Evolutionary conservation across 2,113 vertebrate genomes (phyloP).

Genomic region (Megaptera novaeangliae): DNA sequence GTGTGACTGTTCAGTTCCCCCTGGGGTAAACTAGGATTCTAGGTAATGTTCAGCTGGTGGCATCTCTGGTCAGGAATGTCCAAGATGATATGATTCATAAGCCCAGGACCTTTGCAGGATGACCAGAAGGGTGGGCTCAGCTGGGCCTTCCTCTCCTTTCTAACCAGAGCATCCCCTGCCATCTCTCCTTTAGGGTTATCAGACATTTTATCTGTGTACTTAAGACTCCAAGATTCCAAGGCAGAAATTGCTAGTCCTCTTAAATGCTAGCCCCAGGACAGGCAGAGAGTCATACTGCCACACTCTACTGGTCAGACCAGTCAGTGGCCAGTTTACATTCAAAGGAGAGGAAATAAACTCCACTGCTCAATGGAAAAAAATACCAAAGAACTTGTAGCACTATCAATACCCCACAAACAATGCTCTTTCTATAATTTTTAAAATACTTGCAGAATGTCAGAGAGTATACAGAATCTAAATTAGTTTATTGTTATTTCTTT

Average conservation of each 20-base stretch:
- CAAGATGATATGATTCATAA: neutral
- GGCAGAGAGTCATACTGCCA: neutral
- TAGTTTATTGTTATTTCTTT: neutral
- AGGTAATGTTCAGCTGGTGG: rapidly evolving
- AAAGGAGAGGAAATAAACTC: neutral
- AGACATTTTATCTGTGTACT: neutral
- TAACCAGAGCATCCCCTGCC: neutral
- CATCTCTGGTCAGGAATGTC: neutral
- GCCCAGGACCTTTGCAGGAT: rapidly evolving
- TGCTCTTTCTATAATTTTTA: neutral
- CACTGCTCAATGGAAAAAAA: neutral
- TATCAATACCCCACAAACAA: neutral
- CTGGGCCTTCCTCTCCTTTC: rapidly evolving
- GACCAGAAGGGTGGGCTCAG: rapidly evolving
- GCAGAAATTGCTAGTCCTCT: neutral
- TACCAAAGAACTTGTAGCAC: neutral
- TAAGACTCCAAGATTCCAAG: neutral
- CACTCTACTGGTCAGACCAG: rapidly evolving
- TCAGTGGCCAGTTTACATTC: neutral
- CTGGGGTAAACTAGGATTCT: rapidly evolving
- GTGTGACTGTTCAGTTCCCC: rapidly evolving
- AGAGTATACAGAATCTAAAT: neutral
- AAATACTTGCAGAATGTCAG: neutral
- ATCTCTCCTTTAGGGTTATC: neutral
- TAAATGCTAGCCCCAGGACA: rapidly evolving